Conservation (phyloP, 2,113 vertebrate species). For the Triplophysa tibetana region DNA sequence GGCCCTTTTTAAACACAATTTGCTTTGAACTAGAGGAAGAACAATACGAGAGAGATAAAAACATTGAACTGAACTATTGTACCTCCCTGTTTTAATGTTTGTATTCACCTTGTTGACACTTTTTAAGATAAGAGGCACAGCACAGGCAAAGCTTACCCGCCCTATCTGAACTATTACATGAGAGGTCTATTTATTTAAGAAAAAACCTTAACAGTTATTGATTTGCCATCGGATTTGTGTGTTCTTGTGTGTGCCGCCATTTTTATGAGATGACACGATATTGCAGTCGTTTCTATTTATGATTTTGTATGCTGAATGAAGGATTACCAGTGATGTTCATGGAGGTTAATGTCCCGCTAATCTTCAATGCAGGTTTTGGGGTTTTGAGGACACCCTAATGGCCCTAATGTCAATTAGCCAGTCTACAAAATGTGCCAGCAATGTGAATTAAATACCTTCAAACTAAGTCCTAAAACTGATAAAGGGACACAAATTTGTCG, state of each 20-base stretch:
- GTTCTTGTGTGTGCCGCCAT: slow-evolving; percentile 77
- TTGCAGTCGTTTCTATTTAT: slow-evolving; percentile 83
- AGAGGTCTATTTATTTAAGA: slow-evolving; percentile 73
- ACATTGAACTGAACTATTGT: slow-evolving; percentile 50
- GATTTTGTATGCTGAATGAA: slow-evolving; percentile 69
- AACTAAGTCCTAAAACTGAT: neutral
- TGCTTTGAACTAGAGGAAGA: slow-evolving; percentile 63
- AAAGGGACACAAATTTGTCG: neutral
- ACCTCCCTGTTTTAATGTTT: slow-evolving; percentile 70
- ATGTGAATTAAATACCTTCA: neutral
- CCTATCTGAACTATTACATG: slow-evolving; percentile 66
- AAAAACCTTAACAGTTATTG: slow-evolving; percentile 57
- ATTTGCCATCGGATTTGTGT: slow-evolving; percentile 57
- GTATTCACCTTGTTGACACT: slow-evolving; percentile 70
- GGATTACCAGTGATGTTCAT: slow-evolving; percentile 44
- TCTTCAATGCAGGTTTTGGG: neutral
- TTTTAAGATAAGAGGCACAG: slow-evolving; percentile 75
- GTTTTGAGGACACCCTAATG: neutral
- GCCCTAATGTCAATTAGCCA: neutral
- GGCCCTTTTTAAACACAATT: slow-evolving; percentile 92
- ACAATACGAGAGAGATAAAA: slow-evolving; percentile 39
- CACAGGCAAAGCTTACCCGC: slow-evolving; percentile 70
- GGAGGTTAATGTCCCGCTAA: slow-evolving; percentile 10
- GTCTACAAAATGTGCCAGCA: slow-evolving; percentile 21
- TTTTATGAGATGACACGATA: slow-evolving; percentile 78